Evolutionary conservation across 1,140 invertebrate species (phyloP).

Genomic region (Zaprionus ornatus): DNA sequence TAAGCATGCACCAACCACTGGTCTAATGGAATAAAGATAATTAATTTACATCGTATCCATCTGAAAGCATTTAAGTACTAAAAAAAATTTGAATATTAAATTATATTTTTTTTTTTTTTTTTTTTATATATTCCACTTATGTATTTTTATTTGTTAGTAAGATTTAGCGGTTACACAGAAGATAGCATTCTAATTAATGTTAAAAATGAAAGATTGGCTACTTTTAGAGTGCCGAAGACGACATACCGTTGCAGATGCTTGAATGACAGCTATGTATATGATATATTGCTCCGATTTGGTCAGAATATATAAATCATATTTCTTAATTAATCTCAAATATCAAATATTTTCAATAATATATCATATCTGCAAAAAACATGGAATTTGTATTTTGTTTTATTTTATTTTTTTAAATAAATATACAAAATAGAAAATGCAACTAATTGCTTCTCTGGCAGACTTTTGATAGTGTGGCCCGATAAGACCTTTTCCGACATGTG

Average conservation of each 20-base stretch:
- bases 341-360: not conserved
- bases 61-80: not conserved
- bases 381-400: not conserved
- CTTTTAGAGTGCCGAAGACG: constrained; percentile 1
- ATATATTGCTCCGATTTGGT: constrained; percentile 7
- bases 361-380: not conserved
- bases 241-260: not conserved
- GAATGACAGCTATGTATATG: not conserved
- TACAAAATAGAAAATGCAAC: not conserved
- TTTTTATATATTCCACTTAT: constrained; percentile 7
- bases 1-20: too few relatives aligned
- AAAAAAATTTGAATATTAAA: not conserved
- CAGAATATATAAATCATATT: not conserved
- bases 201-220: not conserved
- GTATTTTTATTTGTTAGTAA: constrained; percentile 8
- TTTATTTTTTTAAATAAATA: not conserved
- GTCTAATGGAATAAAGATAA: not conserved
- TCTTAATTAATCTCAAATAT: not conserved
- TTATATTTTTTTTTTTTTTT: constrained; percentile 1
- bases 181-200: constrained; percentile 7
- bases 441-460: not conserved
- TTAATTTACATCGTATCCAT: not conserved
- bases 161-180: constrained; percentile 3
- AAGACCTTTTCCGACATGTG: not conserved
- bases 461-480: not conserved